A percentile compares a stretch with the other conserved stretches of the same genome.
These are phyloP conservation scores for Protophormia terraenovae DNA, from an alignment of 2,888 invertebrate species.

Conservation along the genomic window DNA sequence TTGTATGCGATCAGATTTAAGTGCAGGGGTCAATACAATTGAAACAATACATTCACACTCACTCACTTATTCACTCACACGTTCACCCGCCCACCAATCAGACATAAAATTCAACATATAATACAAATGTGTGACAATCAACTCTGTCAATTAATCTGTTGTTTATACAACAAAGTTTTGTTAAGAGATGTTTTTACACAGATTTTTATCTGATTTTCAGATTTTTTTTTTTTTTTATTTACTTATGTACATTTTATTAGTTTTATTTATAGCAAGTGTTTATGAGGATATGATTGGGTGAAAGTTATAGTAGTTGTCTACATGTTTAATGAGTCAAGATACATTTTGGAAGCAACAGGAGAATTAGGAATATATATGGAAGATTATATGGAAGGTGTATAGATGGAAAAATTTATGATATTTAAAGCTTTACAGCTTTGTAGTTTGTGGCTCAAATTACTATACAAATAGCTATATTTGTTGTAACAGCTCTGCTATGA, in stretches of 20 bases:
- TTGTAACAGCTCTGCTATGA: too few relatives aligned
- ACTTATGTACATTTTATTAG: constrained; percentile 19
- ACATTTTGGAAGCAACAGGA: background rate
- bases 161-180: constrained; percentile 52
- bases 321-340: background rate
- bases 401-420: too few relatives aligned
- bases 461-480: too few relatives aligned
- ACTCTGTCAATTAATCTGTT: constrained; percentile 63
- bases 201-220: constrained; percentile 35
- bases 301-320: constrained; percentile 10
- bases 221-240: background rate
- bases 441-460: too few relatives aligned
- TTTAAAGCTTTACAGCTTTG: too few relatives aligned
- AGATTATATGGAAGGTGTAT: too few relatives aligned
- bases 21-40: constrained; percentile 77
- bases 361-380: background rate
- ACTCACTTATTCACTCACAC: background rate
- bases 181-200: constrained; percentile 8
- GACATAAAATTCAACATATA: background rate
- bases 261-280: background rate
- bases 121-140: constrained; percentile 36
- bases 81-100: too few relatives aligned
- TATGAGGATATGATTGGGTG: background rate
- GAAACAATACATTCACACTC: constrained; percentile 31
- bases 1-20: constrained; percentile 79